A percentile compares a stretch with the other conserved stretches of the same genome.
Evolutionary conservation across 2,888 invertebrate genomes (phyloP).

Genomic region (Marronus borbonicus): DNA sequence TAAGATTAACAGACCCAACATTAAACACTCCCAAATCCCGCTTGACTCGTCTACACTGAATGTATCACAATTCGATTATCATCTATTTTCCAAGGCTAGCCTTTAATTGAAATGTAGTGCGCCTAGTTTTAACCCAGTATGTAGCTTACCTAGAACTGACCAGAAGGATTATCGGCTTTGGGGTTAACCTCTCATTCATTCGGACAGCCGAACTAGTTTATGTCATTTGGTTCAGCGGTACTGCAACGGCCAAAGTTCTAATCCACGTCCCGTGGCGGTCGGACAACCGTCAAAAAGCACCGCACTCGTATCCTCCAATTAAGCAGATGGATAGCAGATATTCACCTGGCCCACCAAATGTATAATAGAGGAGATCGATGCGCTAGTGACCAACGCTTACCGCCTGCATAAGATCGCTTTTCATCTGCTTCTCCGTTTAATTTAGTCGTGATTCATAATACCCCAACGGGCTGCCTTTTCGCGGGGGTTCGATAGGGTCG

Average conservation of each 20-base stretch:
- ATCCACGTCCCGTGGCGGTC: constrained; percentile 49
- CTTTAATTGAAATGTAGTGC: constrained; percentile 25
- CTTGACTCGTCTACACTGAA: not conserved
- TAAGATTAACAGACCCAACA: too few relatives aligned
- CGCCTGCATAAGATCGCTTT: constrained; percentile 52
- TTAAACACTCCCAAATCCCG: not conserved
- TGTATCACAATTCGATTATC: not conserved
- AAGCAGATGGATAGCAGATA: constrained; percentile 54
- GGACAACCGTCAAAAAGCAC: constrained; percentile 24
- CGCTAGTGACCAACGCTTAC: not conserved
- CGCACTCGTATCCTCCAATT: constrained; percentile 48
- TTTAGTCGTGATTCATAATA: constrained; percentile 63
- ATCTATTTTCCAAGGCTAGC: not conserved
- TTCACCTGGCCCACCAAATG: constrained; percentile 51
- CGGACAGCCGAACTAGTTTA: constrained; percentile 43
- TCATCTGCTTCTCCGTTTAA: constrained; percentile 64
- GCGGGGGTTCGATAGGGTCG: constrained; percentile 28
- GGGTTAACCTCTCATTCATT: constrained; percentile 47
- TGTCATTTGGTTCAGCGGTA: constrained; percentile 32
- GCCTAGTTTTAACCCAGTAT: constrained; percentile 20
- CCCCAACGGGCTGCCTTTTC: constrained; percentile 58
- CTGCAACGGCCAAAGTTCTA: constrained; percentile 47
- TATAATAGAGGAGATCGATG: constrained; percentile 16
- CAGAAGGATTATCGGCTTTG: constrained; percentile 47
- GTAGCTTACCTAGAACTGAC: constrained; percentile 37